phyloP scores from a whole-genome alignment of 2,113 vertebrate genomes.

The Colinus virginianus region DNA sequence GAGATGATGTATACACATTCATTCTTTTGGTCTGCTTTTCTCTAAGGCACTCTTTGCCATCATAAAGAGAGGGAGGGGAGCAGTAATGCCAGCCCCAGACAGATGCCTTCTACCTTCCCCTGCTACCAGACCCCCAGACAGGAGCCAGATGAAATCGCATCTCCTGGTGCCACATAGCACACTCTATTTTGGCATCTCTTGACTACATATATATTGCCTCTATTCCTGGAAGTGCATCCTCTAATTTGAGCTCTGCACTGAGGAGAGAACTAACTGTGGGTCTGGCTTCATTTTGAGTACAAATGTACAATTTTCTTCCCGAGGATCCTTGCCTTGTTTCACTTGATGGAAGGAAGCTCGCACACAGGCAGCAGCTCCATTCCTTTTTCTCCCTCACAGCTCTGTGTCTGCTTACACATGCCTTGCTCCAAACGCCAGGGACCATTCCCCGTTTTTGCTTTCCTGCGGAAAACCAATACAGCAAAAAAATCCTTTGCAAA shows the following conservation, averaged over 20 bases:
- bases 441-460: not conserved
- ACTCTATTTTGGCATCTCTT: not conserved
- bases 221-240: slow-evolving; percentile 33
- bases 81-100: not conserved
- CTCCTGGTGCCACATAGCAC: not conserved
- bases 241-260: not conserved
- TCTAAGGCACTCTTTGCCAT: not conserved
- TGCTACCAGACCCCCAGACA: not conserved
- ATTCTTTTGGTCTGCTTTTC: not conserved
- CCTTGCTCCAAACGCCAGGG: not conserved
- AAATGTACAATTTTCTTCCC: not conserved
- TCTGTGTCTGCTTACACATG: not conserved
- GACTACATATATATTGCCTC: not conserved
- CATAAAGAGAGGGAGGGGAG: not conserved
- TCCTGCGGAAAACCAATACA: not conserved
- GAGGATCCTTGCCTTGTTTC: not conserved
- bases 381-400: not conserved
- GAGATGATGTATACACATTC: not conserved
- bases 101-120: not conserved
- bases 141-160: not conserved
- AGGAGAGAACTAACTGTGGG: not conserved
- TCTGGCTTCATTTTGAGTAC: not conserved
- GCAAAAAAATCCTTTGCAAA: not conserved
- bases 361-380: not conserved
- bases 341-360: not conserved